A percentile compares a stretch with the other conserved stretches of the same genome.
These are phyloP conservation scores for Clamator glandarius DNA, from an alignment of 2,797 vertebrate genomes.

Conservation along the genomic window DNA sequence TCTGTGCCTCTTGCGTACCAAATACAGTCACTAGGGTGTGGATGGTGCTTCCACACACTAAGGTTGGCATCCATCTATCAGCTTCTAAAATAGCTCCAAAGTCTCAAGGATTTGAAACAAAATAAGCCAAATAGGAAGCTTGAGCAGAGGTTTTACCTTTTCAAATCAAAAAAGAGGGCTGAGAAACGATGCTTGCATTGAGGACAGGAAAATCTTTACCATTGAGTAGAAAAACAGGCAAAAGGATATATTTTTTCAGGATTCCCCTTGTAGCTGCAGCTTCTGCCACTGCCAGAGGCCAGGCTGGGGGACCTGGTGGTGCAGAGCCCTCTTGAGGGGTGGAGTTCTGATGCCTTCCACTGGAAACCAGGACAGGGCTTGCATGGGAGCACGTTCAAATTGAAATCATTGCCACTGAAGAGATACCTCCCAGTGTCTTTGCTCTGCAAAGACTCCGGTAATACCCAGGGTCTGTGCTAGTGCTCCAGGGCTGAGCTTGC, in stretches of 20 bases:
- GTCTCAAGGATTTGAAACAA: neutral
- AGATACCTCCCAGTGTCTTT: neutral
- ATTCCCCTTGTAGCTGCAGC: neutral
- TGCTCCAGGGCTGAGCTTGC: neutral
- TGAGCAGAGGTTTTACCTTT: neutral
- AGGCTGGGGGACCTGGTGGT: neutral
- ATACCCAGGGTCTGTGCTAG: neutral
- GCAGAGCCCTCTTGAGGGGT: fast-evolving
- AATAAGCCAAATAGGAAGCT: neutral
- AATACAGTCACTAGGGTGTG: neutral
- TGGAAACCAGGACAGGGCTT: neutral
- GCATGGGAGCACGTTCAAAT: neutral
- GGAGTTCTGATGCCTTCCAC: neutral
- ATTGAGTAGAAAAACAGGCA: neutral
- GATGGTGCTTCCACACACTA: neutral
- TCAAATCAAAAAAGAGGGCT: neutral
- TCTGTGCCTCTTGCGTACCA: neutral
- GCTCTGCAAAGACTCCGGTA: neutral
- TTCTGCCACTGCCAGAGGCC: neutral
- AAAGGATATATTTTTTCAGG: neutral
- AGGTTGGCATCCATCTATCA: neutral
- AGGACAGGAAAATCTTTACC: neutral
- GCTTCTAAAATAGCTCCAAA: neutral
- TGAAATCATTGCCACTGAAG: neutral
- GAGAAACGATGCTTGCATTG: neutral